Conservation (phyloP, 2,888 invertebrate species). For the Apomyelois bistriatella region DNA sequence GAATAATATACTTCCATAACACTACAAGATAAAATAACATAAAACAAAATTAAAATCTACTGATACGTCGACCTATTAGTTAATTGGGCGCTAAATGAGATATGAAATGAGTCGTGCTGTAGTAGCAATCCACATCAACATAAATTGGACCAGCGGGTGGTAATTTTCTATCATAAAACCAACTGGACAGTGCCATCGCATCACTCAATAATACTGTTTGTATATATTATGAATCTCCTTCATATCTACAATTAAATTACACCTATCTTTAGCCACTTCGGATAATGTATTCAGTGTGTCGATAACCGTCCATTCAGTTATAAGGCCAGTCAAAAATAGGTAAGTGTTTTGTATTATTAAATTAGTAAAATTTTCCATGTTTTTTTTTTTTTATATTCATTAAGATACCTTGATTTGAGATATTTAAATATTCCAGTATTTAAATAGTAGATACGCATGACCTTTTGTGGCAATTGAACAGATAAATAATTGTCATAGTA, state of each 20-base stretch:
- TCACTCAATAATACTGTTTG: background rate
- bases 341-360: background rate
- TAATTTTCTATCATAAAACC: background rate
- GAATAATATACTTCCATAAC: too few species aligned
- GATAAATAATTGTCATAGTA: too few species aligned
- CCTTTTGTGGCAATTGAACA: too few species aligned
- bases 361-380: background rate
- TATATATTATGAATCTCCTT: background rate
- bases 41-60: too few species aligned
- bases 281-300: background rate
- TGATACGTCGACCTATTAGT: too few species aligned
- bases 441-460: too few species aligned
- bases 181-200: background rate
- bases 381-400: background rate
- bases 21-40: too few species aligned
- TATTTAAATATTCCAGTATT: background rate
- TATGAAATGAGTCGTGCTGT: background rate
- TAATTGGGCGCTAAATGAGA: background rate
- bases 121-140: background rate
- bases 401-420: background rate
- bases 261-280: background rate
- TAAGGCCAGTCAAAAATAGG: background rate
- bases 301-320: background rate
- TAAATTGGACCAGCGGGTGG: slow-evolving; percentile 3
- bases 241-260: background rate